phyloP scores from a whole-genome alignment of 2,113 vertebrate genomes.

The Galeopterus variegatus region DNA sequence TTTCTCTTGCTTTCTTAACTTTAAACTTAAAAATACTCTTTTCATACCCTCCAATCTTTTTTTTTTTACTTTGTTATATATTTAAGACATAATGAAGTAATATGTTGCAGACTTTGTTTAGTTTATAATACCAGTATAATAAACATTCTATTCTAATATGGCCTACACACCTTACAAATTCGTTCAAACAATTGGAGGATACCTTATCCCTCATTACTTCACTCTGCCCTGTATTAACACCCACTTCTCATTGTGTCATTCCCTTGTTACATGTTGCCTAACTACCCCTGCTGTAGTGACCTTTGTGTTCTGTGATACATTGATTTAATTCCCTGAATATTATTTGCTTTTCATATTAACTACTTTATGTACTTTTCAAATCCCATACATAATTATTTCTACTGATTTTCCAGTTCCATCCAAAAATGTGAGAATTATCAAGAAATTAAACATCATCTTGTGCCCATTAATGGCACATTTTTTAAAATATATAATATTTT shows the following conservation, averaged over 20 bases:
- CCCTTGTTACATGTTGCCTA: not conserved
- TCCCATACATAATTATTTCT: not conserved
- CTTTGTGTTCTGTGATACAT: not conserved
- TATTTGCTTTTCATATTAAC: not conserved
- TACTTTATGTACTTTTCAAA: not conserved
- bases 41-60: not conserved
- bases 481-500: not conserved
- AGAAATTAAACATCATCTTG: not conserved
- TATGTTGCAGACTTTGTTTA: not conserved
- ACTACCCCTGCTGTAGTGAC: not conserved
- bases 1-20: not conserved
- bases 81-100: not conserved
- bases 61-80: not conserved
- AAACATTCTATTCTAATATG: not conserved
- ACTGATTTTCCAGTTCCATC: not conserved
- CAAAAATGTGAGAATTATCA: not conserved
- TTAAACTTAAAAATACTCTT: not conserved
- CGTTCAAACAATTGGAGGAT: not conserved
- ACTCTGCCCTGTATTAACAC: not conserved
- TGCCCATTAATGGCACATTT: not conserved
- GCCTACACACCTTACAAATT: not conserved
- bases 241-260: not conserved
- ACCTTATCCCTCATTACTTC: not conserved
- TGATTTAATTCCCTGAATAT: not conserved
- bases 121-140: not conserved